Conservation (phyloP, 2,888 invertebrate genomes). For the Harpagoxenus sublaevis region DNA sequence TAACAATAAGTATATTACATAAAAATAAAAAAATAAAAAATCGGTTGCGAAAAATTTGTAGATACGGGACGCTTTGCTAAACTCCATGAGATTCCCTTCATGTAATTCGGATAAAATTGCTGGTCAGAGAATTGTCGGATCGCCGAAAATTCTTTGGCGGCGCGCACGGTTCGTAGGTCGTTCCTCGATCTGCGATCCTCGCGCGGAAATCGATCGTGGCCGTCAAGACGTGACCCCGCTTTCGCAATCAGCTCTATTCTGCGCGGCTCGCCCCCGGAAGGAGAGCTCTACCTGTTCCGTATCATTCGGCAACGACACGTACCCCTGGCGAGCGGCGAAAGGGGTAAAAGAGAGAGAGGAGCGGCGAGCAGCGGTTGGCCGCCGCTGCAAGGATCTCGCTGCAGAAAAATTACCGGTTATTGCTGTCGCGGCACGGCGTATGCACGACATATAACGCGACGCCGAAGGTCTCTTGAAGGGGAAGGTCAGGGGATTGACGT, state of each 20-base stretch:
- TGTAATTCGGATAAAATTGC: not conserved
- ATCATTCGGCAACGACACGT: constrained; percentile 26
- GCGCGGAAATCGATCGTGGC: constrained; percentile 4
- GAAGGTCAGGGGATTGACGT: constrained; percentile 58
- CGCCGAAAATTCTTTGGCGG: not conserved
- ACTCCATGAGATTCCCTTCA: not conserved
- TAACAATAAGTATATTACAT: too few relatives aligned
- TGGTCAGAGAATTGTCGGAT: not conserved
- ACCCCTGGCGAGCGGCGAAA: constrained; percentile 49
- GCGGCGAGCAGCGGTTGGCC: constrained; percentile 60
- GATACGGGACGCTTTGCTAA: not conserved
- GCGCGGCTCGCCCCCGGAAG: constrained; percentile 60
- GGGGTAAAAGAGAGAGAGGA: constrained; percentile 33
- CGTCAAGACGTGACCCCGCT: constrained; percentile 62
- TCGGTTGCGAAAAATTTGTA: not conserved
- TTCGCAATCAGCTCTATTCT: constrained; percentile 82
- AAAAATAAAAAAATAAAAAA: too few relatives aligned
- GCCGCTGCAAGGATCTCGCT: constrained; percentile 77
- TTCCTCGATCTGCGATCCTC: not conserved
- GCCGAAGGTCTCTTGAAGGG: constrained; percentile 60
- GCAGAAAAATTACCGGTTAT: constrained; percentile 83
- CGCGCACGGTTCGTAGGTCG: constrained; percentile 24
- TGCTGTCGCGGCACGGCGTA: constrained; percentile 53
- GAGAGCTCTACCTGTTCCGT: constrained; percentile 55
- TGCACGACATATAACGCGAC: constrained; percentile 58